A percentile compares a stretch with the other conserved stretches of the same genome.
Evolutionary conservation across 2,888 invertebrate genomes (phyloP).

Genomic region (Mythimna vitellina): DNA sequence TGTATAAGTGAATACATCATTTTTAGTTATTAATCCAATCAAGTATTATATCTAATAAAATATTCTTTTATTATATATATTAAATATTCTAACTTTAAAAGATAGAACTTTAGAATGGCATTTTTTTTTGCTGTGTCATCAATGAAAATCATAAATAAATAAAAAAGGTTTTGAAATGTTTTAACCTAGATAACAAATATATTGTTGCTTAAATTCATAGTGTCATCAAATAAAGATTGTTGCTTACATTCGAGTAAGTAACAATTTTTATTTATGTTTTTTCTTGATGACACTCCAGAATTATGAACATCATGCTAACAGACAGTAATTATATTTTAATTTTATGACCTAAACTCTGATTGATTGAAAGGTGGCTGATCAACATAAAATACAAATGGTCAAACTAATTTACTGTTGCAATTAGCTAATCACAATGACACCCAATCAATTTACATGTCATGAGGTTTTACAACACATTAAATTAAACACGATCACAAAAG

Average conservation of each 20-base stretch:
- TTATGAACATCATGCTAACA: conserved; percentile 4
- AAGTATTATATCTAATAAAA: not conserved
- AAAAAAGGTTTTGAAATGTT: too few species aligned
- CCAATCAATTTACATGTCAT: not conserved
- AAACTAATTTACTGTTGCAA: not conserved
- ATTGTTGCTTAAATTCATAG: too few species aligned
- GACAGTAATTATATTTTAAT: not conserved
- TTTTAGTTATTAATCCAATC: not conserved
- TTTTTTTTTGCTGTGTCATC: too few species aligned
- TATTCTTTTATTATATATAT: not conserved
- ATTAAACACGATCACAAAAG: not conserved
- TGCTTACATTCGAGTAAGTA: conserved; percentile 12
- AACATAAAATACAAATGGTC: not conserved
- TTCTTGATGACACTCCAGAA: conserved; percentile 10
- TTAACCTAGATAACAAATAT: too few species aligned
- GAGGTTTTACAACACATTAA: not conserved
- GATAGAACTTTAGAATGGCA: too few species aligned
- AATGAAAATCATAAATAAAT: too few species aligned
- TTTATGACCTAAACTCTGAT: not conserved
- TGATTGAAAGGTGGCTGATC: not conserved
- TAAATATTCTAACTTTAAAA: too few species aligned
- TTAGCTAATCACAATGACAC: not conserved
- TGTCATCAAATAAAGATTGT: too few species aligned
- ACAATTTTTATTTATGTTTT: conserved; percentile 4
- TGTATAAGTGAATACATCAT: too few species aligned